Evolutionary conservation across 2,797 vertebrate genomes (phyloP).

Genomic region (Lateolabrax maculatus): DNA sequence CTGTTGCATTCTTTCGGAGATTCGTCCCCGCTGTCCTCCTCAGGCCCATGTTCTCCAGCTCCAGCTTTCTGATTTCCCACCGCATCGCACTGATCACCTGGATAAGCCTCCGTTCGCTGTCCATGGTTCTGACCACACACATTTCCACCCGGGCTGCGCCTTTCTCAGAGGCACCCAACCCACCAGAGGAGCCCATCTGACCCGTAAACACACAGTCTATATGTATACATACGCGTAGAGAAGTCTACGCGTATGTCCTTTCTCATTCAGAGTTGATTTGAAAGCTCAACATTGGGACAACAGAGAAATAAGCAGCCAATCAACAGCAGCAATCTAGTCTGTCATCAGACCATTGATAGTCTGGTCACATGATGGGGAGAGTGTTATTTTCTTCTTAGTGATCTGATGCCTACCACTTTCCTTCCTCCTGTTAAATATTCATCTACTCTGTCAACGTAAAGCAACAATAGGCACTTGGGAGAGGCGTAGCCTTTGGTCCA

Average conservation of each 20-base stretch:
- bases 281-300: constrained; percentile 5
- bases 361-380: constrained; percentile 52
- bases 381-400: constrained; percentile 68
- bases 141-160: not conserved
- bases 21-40: constrained; percentile 73
- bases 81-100: constrained; percentile 85
- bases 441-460: constrained; percentile 53
- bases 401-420: constrained; percentile 72
- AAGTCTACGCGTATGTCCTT: not conserved
- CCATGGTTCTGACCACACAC: constrained; percentile 75
- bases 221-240: not conserved
- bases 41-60: constrained; percentile 88
- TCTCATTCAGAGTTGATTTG: constrained; percentile 22
- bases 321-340: constrained; percentile 55
- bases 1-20: constrained; percentile 56
- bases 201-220: constrained; percentile 14
- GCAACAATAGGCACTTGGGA: constrained; percentile 61
- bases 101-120: constrained; percentile 76
- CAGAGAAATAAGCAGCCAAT: constrained; percentile 31
- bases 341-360: constrained; percentile 55
- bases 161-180: not conserved
- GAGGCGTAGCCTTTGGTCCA: constrained; percentile 29
- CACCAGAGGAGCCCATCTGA: constrained; percentile 33
- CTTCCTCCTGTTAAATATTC: constrained; percentile 63
- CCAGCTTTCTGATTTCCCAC: constrained; percentile 85